phyloP scores from a whole-genome alignment of 2,888 invertebrate genomes.

The Meta bourneti region DNA sequence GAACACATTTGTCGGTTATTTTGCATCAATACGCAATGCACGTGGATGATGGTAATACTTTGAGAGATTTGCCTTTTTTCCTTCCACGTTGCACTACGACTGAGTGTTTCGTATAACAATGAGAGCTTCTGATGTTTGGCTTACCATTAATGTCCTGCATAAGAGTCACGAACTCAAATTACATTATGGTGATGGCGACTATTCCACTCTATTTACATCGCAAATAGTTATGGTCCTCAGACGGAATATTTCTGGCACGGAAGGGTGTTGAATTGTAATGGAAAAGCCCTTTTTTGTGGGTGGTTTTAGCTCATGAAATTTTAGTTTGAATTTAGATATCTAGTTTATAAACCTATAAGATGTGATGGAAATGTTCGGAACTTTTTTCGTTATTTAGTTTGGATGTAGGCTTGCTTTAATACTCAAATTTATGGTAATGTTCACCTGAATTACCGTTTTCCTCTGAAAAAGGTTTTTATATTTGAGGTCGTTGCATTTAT shows the following conservation, averaged over 20 bases:
- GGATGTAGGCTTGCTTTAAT: background rate
- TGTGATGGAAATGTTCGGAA: background rate
- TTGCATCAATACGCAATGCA: slow-evolving; percentile 10
- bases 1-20: slow-evolving; percentile 24
- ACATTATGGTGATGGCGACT: slow-evolving; percentile 5
- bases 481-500: background rate
- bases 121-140: background rate
- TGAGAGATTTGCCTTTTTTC: background rate
- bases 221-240: background rate
- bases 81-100: background rate
- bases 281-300: background rate
- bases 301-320: too few relatives aligned
- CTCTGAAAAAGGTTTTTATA: background rate
- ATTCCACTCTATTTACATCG: background rate
- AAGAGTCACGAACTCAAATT: background rate
- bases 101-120: slow-evolving; percentile 25
- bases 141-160: background rate
- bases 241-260: background rate
- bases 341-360: background rate
- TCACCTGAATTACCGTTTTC: background rate
- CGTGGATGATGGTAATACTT: background rate
- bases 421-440: background rate
- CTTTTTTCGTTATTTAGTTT: background rate
- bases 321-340: background rate
- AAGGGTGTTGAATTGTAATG: background rate